Conservation (phyloP, 1,140 invertebrate species). For the Heliconius congener region DNA sequence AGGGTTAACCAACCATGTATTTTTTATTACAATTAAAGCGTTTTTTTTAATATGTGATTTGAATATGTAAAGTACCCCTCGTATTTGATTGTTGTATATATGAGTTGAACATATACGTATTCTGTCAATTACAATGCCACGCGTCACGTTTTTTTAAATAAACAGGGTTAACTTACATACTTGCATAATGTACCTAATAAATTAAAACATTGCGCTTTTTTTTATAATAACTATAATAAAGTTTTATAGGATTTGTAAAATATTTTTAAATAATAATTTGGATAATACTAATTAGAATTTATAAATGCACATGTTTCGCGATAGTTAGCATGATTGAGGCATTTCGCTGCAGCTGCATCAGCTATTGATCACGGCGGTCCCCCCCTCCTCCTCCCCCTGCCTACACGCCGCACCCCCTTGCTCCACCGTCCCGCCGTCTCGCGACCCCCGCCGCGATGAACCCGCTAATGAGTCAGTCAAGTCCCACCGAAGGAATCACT, state of each 20-base stretch:
- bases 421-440: slow-evolving; percentile 9
- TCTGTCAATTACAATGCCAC: neutral
- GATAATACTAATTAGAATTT: neutral
- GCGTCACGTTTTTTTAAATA: neutral
- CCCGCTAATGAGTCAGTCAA: slow-evolving; percentile 38
- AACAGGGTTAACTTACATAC: neutral
- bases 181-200: too few species aligned
- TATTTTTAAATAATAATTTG: neutral
- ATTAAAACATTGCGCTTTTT: neutral
- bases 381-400: slow-evolving; percentile 7
- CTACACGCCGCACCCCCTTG: neutral
- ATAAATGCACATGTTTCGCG: neutral
- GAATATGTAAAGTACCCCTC: slow-evolving; percentile 28
- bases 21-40: slow-evolving; percentile 19
- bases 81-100: neutral
- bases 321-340: slow-evolving; percentile 19
- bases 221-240: neutral
- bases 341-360: slow-evolving; percentile 46
- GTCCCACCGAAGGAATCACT: neutral
- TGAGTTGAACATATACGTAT: neutral
- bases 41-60: slow-evolving; percentile 22
- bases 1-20: slow-evolving; percentile 40
- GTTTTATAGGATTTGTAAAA: neutral
- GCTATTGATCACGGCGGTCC: slow-evolving; percentile 54
- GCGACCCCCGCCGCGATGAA: slow-evolving; percentile 19